A percentile compares a stretch with the other conserved stretches of the same genome.
These are phyloP conservation scores for Cynaeus angustus DNA, from an alignment of 2,888 invertebrate species.

Conservation along the genomic window DNA sequence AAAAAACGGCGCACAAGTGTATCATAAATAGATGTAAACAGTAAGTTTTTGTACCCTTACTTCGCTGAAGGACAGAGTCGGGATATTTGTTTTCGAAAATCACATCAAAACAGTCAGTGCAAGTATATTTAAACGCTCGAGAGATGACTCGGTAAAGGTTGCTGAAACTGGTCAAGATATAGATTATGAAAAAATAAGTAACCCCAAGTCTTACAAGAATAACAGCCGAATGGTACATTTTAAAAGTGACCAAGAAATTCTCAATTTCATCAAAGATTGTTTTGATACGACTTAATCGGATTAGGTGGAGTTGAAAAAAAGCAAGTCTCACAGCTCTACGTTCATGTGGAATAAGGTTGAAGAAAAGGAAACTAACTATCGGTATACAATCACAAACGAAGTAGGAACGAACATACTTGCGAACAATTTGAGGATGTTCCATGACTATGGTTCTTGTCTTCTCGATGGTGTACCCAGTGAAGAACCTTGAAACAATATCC, in stretches of 20 bases:
- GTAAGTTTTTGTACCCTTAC: too few species aligned
- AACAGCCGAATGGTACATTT: too few species aligned
- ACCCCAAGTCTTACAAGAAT: neutral
- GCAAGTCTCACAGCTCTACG: neutral
- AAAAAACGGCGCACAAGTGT: neutral
- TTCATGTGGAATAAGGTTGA: neutral
- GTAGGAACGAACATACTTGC: conserved; percentile 15
- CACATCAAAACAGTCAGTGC: too few species aligned
- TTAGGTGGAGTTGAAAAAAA: neutral
- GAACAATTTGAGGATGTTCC: neutral
- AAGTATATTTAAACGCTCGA: too few species aligned
- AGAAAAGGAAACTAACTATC: neutral
- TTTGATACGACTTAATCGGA: neutral
- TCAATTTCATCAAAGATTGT: neutral
- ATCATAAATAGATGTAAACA: too few species aligned
- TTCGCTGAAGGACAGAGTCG: too few species aligned
- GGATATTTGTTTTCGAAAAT: too few species aligned
- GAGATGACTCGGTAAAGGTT: too few species aligned
- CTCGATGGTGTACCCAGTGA: conserved; percentile 10
- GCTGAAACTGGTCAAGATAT: too few species aligned
- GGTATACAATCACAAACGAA: conserved; percentile 21
- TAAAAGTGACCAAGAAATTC: neutral
- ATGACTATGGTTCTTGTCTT: conserved; percentile 14
- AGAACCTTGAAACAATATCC: conserved; percentile 7
- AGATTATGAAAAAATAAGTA: neutral